Evolutionary conservation across 2,888 invertebrate genomes (phyloP).

Genomic region (Trimorus sp.): DNA sequence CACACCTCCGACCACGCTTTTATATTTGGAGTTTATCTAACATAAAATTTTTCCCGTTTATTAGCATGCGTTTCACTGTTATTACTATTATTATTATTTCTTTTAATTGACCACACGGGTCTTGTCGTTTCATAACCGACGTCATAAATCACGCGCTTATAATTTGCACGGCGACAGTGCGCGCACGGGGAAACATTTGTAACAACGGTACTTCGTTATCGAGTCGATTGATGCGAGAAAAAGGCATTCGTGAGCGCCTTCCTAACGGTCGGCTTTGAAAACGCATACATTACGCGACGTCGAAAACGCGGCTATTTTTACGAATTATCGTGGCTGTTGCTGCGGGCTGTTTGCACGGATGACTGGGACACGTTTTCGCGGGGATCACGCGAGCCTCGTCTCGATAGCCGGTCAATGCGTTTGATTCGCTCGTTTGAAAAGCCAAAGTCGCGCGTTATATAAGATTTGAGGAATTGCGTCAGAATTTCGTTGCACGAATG

Average conservation of each 20-base stretch:
- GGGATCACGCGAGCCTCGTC: not conserved
- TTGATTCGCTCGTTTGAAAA: not conserved
- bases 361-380: constrained; percentile 8
- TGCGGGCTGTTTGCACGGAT: not conserved
- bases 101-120: not conserved
- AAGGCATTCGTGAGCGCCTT: constrained; percentile 35
- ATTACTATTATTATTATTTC: no score
- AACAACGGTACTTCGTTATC: constrained; percentile 60
- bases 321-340: not conserved
- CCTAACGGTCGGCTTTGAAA: constrained; percentile 52
- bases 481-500: no score
- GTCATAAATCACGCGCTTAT: constrained; percentile 56
- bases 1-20: no score
- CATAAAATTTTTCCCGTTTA: no score
- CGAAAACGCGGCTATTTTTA: constrained; percentile 24
- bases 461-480: not conserved
- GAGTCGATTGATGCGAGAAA: constrained; percentile 51
- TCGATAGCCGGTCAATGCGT: not conserved
- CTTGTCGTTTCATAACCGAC: constrained; percentile 25
- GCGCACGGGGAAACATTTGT: constrained; percentile 46
- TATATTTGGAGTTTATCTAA: no score
- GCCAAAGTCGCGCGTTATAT: not conserved
- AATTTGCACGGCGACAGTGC: constrained; percentile 34
- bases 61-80: no score
- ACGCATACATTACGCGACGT: constrained; percentile 37